A percentile compares a stretch with the other conserved stretches of the same genome.
Evolutionary conservation across 2,113 vertebrate genomes (phyloP).

Genomic region (Grantiella picta): DNA sequence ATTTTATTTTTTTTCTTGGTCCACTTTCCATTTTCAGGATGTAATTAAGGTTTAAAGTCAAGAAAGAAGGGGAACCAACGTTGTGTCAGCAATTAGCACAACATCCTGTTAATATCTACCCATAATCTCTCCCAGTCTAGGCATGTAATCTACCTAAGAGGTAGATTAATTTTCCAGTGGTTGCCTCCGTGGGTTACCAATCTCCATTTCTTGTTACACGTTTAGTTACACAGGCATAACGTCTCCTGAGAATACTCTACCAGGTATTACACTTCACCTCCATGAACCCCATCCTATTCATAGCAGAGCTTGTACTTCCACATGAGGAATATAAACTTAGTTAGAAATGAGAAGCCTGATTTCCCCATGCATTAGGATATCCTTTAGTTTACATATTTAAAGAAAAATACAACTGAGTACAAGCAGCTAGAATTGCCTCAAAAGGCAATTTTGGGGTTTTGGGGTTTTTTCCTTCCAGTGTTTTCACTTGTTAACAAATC

Average conservation of each 20-base stretch:
- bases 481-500: background rate
- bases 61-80: background rate
- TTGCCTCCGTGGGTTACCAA: background rate
- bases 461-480: background rate
- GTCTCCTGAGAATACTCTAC: background rate
- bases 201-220: background rate
- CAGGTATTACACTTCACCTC: background rate
- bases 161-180: constrained; percentile 18
- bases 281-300: background rate
- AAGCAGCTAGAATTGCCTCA: background rate
- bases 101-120: background rate
- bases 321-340: background rate
- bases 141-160: background rate
- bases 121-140: constrained; percentile 5
- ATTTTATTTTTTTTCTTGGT: background rate
- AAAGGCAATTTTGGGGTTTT: too few relatives aligned
- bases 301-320: background rate
- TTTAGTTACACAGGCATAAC: background rate
- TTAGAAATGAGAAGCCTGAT: background rate
- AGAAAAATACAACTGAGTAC: background rate
- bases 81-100: background rate
- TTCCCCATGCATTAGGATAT: background rate
- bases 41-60: constrained; percentile 11
- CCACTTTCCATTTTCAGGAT: background rate
- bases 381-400: background rate